Evolutionary conservation across 2,888 invertebrate species (phyloP).

Genomic region (Tolmerus cingulatus): DNA sequence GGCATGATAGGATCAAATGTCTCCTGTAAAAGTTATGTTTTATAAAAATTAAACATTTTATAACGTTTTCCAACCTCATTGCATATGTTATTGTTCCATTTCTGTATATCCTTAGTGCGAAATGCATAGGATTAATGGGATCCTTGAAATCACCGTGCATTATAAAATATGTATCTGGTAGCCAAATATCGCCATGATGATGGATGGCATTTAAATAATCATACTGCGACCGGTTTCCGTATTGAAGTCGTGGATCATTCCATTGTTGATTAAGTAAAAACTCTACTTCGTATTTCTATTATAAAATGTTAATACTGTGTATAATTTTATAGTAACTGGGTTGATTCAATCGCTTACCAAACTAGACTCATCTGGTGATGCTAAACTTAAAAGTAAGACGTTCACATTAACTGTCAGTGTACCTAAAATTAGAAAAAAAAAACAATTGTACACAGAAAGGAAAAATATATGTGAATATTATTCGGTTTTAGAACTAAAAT

Average conservation of each 20-base stretch:
- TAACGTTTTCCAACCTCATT: constrained; percentile 74
- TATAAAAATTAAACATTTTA: background rate
- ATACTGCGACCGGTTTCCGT: constrained; percentile 87
- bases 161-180: constrained; percentile 94
- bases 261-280: constrained; percentile 93
- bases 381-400: constrained; percentile 90
- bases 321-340: background rate
- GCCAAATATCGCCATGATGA: constrained; percentile 91
- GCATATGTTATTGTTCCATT: constrained; percentile 94
- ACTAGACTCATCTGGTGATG: constrained; percentile 95
- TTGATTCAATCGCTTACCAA: constrained; percentile 73
- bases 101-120: constrained; percentile 88
- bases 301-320: constrained; percentile 53
- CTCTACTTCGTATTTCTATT: constrained; percentile 94
- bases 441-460: background rate
- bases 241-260: constrained; percentile 88
- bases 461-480: too few species aligned
- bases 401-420: constrained; percentile 93
- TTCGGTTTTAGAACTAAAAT: background rate
- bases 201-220: constrained; percentile 92
- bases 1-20: constrained; percentile 91
- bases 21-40: constrained; percentile 66
- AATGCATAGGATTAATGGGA: constrained; percentile 91
- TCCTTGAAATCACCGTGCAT: constrained; percentile 97
- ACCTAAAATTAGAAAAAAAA: constrained; percentile 69